Percentiles rank a stretch among this genome's conserved stretches.
These are phyloP conservation scores for Oncopodura yosiiana DNA, from an alignment of 1,140 invertebrate genomes.

Conservation along the genomic window DNA sequence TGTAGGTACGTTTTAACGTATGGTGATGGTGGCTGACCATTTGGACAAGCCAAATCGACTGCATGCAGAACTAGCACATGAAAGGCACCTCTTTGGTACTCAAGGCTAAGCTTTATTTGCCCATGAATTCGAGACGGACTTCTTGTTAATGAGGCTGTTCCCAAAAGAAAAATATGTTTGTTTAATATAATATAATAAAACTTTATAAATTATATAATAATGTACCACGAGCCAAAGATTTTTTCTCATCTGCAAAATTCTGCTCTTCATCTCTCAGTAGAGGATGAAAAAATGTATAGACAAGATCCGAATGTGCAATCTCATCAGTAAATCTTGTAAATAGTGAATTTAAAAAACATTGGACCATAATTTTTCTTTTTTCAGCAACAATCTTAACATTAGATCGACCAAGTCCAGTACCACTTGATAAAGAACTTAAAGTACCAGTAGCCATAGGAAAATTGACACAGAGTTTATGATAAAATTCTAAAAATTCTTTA, in stretches of 20 bases:
- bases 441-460: slow-evolving; percentile 64
- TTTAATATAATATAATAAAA: not conserved
- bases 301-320: slow-evolving; percentile 88
- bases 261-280: slow-evolving; percentile 68
- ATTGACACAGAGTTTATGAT: slow-evolving; percentile 83
- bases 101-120: slow-evolving; percentile 71
- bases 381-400: slow-evolving; percentile 92
- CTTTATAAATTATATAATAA: not conserved
- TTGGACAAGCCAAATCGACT: slow-evolving; percentile 63
- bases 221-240: slow-evolving; percentile 7
- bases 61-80: slow-evolving; percentile 82
- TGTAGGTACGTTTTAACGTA: slow-evolving; percentile 92
- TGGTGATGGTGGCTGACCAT: slow-evolving; percentile 69
- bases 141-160: slow-evolving; percentile 24
- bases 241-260: slow-evolving; percentile 37
- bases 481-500: slow-evolving; percentile 91
- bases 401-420: slow-evolving; percentile 75
- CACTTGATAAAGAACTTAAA: slow-evolving; percentile 49
- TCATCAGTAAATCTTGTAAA: slow-evolving; percentile 81
- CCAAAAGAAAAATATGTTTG: slow-evolving; percentile 2
- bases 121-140: slow-evolving; percentile 40
- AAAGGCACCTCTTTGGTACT: slow-evolving; percentile 68
- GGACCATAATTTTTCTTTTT: slow-evolving; percentile 72
- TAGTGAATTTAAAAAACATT: slow-evolving; percentile 73
- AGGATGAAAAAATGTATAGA: slow-evolving; percentile 97